Percentiles rank a stretch among this genome's conserved stretches.
phyloP scores from a whole-genome alignment of 1,140 invertebrate genomes.

The Riptortus pedestris region DNA sequence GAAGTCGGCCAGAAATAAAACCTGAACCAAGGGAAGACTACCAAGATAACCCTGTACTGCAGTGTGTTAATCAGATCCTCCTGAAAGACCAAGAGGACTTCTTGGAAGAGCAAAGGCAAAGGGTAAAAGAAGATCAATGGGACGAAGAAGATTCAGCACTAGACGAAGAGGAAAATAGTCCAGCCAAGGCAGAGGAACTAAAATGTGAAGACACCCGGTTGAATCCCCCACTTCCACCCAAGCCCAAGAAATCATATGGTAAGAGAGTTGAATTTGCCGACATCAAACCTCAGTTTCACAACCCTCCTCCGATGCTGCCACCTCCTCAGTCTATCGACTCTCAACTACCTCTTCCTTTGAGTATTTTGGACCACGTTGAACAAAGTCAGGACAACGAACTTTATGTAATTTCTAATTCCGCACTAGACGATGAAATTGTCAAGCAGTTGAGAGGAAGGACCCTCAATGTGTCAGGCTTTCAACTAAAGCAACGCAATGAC shows the following conservation, averaged over 20 bases:
- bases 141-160: constrained; percentile 18
- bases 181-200: background rate
- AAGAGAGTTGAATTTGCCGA: constrained; percentile 24
- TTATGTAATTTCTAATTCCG: constrained; percentile 33
- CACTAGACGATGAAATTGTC: constrained; percentile 30
- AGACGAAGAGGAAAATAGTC: constrained; percentile 3
- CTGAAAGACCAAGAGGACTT: constrained; percentile 44
- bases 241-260: constrained; percentile 12
- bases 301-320: constrained; percentile 4
- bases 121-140: constrained; percentile 19
- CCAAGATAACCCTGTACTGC: constrained; percentile 59
- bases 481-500: constrained; percentile 19
- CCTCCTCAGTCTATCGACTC: constrained; percentile 22
- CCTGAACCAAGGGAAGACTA: constrained; percentile 27
- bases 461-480: constrained; percentile 20
- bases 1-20: constrained; percentile 21
- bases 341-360: constrained; percentile 19
- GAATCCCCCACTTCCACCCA: constrained; percentile 25
- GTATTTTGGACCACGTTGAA: constrained; percentile 7
- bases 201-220: constrained; percentile 4
- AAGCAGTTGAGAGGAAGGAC: constrained; percentile 25
- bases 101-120: constrained; percentile 26
- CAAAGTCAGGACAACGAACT: constrained; percentile 30
- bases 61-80: constrained; percentile 66
- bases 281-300: background rate